phyloP scores from a whole-genome alignment of 2,113 vertebrate species.

The Hydropotes inermis region DNA sequence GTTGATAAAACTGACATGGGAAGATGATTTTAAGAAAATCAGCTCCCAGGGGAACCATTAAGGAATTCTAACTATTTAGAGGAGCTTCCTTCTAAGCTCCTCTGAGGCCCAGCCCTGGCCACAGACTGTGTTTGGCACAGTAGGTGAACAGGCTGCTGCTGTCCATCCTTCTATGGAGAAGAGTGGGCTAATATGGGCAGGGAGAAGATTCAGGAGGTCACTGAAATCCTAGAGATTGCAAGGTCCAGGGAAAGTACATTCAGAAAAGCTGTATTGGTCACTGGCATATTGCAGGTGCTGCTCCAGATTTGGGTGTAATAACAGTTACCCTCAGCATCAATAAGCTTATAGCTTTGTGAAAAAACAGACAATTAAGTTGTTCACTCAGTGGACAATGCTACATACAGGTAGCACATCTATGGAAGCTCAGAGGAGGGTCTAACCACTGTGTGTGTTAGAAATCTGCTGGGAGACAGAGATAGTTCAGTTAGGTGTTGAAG shows the following conservation, averaged over 20 bases:
- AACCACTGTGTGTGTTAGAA: background rate
- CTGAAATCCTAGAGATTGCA: background rate
- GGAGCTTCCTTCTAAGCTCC: background rate
- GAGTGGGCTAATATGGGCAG: accelerated
- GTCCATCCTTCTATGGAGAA: background rate
- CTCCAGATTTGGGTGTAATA: background rate
- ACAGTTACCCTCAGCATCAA: background rate
- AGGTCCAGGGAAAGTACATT: background rate
- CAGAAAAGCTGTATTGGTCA: background rate
- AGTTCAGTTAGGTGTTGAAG: background rate
- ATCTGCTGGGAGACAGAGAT: background rate
- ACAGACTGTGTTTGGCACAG: background rate
- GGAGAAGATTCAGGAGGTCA: background rate
- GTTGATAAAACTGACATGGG: background rate
- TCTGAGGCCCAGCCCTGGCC: background rate
- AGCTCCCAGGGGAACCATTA: background rate
- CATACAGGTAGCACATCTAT: background rate
- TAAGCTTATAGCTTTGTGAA: background rate
- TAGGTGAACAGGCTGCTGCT: background rate
- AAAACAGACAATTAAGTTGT: background rate
- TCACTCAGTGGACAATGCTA: background rate
- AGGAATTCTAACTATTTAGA: background rate
- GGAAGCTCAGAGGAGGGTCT: background rate
- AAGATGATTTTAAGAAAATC: background rate
- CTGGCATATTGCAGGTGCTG: background rate